Evolutionary conservation across 2,113 vertebrate species (phyloP).

Genomic region (Larimichthys crocea): DNA sequence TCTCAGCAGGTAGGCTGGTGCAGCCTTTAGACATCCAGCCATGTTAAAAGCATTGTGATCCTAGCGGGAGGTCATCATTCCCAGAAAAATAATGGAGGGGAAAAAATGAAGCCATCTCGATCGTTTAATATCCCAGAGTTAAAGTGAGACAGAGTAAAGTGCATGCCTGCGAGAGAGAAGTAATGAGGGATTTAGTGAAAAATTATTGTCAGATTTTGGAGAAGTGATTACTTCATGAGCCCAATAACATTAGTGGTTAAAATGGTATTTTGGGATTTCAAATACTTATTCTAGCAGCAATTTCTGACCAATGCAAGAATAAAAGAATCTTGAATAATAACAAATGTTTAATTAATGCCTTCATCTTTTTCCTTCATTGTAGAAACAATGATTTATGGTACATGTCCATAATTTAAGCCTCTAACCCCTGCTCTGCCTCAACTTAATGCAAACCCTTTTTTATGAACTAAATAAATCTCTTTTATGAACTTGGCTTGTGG

Average conservation of each 20-base stretch:
- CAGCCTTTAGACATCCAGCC: slow-evolving; percentile 79
- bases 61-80: slow-evolving; percentile 74
- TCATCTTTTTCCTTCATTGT: slow-evolving; percentile 26
- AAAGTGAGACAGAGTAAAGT: slow-evolving; percentile 11
- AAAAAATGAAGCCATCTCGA: slow-evolving; percentile 50
- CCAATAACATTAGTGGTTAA: slow-evolving; percentile 5
- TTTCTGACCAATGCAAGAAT: slow-evolving; percentile 26
- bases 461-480: slow-evolving; percentile 62
- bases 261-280: slow-evolving; percentile 7
- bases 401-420: slow-evolving; percentile 23
- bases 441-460: slow-evolving; percentile 37
- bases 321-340: slow-evolving; percentile 27
- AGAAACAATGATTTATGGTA: slow-evolving; percentile 31
- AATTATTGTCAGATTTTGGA: slow-evolving; percentile 5
- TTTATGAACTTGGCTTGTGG: slow-evolving; percentile 60
- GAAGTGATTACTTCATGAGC: slow-evolving; percentile 20
- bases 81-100: slow-evolving; percentile 68
- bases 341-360: slow-evolving; percentile 31
- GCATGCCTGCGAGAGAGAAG: not conserved
- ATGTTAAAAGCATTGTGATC: slow-evolving; percentile 85
- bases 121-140: slow-evolving; percentile 40
- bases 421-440: slow-evolving; percentile 5
- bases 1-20: slow-evolving; percentile 82
- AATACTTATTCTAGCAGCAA: slow-evolving; percentile 6
- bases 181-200: slow-evolving; percentile 19